phyloP scores from a whole-genome alignment of 2,888 invertebrate species.

The Kuschelorhynchus macadamiae region DNA sequence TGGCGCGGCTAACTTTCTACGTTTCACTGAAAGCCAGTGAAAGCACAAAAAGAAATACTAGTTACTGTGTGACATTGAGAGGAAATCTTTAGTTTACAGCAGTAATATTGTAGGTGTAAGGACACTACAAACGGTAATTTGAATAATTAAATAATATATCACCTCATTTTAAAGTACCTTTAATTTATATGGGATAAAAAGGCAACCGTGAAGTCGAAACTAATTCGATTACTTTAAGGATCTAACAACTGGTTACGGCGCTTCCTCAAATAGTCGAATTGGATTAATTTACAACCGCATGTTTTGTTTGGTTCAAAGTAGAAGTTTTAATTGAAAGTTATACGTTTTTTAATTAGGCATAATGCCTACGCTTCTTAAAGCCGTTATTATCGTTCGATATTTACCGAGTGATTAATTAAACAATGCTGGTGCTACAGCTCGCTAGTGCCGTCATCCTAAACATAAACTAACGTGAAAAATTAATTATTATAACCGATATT shows the following conservation, averaged over 20 bases:
- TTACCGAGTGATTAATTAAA: conserved; percentile 37
- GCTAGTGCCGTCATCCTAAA: conserved; percentile 23
- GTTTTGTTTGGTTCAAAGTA: conserved; percentile 27
- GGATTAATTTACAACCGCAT: conserved; percentile 39
- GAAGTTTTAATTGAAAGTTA: conserved; percentile 47
- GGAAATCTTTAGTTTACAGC: conserved; percentile 30
- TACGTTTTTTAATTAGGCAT: conserved; percentile 47
- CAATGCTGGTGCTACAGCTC: conserved; percentile 23
- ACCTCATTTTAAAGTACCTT: conserved; percentile 32
- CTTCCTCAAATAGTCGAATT: conserved; percentile 42
- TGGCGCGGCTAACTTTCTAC: too few species aligned
- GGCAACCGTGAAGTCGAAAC: conserved; percentile 40
- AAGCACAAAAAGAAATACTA: too few species aligned
- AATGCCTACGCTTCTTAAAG: conserved; percentile 39
- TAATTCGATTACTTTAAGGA: conserved; percentile 35
- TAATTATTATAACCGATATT: conserved; percentile 19
- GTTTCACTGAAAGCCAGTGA: too few species aligned
- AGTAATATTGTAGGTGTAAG: conserved; percentile 19
- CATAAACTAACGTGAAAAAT: conserved; percentile 36
- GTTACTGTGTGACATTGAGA: background rate
- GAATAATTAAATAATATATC: conserved; percentile 38
- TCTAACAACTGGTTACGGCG: conserved; percentile 42
- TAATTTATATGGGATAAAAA: conserved; percentile 31
- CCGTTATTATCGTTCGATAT: conserved; percentile 33
- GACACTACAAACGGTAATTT: conserved; percentile 27